Conservation (phyloP, 2,113 vertebrate species). For the Zapornia atra region DNA sequence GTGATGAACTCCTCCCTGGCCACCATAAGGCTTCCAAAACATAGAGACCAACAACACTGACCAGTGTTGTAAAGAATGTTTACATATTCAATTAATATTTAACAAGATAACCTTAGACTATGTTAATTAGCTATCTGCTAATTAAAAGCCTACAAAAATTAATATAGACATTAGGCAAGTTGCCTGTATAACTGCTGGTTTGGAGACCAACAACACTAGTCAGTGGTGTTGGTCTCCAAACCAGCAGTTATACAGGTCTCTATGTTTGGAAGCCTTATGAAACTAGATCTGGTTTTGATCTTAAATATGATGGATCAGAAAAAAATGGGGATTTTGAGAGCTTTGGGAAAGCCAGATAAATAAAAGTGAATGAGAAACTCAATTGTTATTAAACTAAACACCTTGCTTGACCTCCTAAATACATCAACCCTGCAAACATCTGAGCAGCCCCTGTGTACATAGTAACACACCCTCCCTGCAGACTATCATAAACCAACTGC, state of each 20-base stretch:
- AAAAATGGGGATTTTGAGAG: background rate
- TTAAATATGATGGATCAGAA: background rate
- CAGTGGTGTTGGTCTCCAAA: too few species aligned
- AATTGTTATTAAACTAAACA: background rate
- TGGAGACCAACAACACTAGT: too few species aligned
- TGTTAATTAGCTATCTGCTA: slow-evolving; percentile 68
- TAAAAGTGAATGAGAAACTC: background rate
- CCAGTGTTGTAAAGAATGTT: slow-evolving; percentile 51
- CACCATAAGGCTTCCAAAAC: too few species aligned
- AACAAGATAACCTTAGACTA: slow-evolving; percentile 68
- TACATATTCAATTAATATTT: slow-evolving; percentile 75
- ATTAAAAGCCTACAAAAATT: slow-evolving; percentile 65
- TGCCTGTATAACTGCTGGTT: background rate
- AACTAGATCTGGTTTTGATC: background rate
- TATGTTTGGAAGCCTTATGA: background rate
- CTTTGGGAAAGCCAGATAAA: background rate
- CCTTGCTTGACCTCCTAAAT: background rate
- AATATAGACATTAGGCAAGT: slow-evolving; percentile 52
- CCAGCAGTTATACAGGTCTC: too few species aligned
- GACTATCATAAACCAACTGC: background rate
- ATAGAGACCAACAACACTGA: too few species aligned
- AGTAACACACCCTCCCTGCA: background rate
- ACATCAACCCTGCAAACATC: background rate
- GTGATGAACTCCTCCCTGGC: background rate
- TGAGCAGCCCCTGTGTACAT: background rate